Evolutionary conservation across 2,113 vertebrate species (phyloP).

Genomic region (Anser brachyrhynchus): DNA sequence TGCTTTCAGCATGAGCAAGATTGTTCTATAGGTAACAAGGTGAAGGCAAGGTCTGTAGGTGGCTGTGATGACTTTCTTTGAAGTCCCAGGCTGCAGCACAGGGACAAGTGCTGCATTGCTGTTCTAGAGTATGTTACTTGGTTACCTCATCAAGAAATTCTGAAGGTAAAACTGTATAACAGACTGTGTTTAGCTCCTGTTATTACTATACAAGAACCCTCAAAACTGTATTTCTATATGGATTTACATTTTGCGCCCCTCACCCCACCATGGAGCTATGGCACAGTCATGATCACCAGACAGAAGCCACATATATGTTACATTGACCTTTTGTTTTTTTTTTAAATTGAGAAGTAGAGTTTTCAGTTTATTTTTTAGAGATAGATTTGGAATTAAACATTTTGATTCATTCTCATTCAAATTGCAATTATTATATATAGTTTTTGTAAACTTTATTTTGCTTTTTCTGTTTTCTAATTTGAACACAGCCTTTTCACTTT

Average conservation of each 20-base stretch:
- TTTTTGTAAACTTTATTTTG: not conserved
- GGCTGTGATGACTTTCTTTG: not conserved
- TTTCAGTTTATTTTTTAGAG: not conserved
- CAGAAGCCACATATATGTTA: fast-evolving
- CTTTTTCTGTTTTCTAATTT: not conserved
- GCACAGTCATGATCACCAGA: not conserved
- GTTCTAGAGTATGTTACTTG: not conserved
- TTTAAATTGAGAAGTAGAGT: not conserved
- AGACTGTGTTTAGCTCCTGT: not conserved
- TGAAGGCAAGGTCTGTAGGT: not conserved
- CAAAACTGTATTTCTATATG: not conserved
- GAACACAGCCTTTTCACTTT: not conserved
- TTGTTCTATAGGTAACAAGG: not conserved
- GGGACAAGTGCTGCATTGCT: not conserved
- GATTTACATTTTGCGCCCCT: not conserved
- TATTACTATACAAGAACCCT: not conserved
- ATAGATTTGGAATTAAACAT: not conserved
- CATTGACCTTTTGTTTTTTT: no score
- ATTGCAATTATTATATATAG: not conserved
- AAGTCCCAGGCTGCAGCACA: not conserved
- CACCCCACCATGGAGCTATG: not conserved
- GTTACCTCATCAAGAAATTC: not conserved
- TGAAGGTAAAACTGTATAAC: not conserved
- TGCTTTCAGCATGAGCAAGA: not conserved
- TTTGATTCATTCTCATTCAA: not conserved